These are phyloP conservation scores for Steinernema carpocapsae DNA, from an alignment of 2,888 invertebrate genomes.

Conservation along the genomic window DNA sequence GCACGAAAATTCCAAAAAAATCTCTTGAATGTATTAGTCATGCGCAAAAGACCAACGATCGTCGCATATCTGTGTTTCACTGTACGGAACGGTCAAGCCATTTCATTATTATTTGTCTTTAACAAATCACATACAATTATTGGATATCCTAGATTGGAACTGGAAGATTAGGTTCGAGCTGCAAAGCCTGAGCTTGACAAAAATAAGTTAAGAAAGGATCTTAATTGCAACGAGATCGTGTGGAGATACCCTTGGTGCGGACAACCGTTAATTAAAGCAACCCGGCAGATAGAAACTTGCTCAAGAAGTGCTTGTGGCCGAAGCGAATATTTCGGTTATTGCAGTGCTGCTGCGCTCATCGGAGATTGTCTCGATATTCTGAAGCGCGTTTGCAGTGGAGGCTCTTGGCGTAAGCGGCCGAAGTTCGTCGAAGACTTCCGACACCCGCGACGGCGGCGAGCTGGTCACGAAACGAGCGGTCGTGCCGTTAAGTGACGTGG, in stretches of 20 bases:
- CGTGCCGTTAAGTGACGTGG: background rate
- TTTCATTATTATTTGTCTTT: no score
- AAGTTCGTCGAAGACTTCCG: background rate
- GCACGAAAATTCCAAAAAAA: no score
- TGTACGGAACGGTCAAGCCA: no score
- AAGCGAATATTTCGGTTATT: background rate
- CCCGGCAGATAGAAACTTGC: background rate
- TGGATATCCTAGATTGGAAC: no score
- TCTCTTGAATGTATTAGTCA: no score
- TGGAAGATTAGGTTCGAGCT: background rate
- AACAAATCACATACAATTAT: no score
- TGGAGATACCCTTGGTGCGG: background rate
- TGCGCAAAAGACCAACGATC: no score
- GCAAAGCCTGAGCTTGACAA: background rate
- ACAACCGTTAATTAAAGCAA: slow-evolving; percentile 4
- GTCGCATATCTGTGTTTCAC: no score
- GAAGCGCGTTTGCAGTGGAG: background rate
- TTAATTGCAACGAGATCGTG: slow-evolving; percentile 2
- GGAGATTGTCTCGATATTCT: background rate
- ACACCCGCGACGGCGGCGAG: background rate
- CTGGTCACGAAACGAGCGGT: background rate
- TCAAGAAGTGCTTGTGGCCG: background rate
- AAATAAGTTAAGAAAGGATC: background rate
- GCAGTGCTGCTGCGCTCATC: slow-evolving; percentile 10
- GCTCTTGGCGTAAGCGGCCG: background rate